These are phyloP conservation scores for Anneissia japonica DNA, from an alignment of 35 echinoderm and acorn worm species.

Conservation along the genomic window DNA sequence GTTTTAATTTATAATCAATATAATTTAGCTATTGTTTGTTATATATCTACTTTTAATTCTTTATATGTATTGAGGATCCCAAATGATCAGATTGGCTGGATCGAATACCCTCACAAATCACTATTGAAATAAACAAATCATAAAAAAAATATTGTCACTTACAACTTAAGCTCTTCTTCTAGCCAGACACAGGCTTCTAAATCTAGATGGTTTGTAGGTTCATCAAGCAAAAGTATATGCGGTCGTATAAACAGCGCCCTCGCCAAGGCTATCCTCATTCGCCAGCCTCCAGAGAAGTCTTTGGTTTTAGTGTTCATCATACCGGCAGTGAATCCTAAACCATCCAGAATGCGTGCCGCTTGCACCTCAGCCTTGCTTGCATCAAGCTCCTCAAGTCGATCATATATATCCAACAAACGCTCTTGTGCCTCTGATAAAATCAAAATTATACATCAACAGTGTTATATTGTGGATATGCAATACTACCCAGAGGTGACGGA, in stretches of 20 bases:
- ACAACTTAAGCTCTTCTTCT: conserved; percentile 93
- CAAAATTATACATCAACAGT: too few species aligned
- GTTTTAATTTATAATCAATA: too few species aligned
- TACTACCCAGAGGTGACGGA: not conserved
- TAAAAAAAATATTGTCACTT: conserved; percentile 2
- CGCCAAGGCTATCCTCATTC: conserved; percentile 91
- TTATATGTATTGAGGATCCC: too few species aligned
- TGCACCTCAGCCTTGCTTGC: conserved; percentile 85
- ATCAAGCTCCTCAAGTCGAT: conserved; percentile 91
- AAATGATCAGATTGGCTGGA: too few species aligned
- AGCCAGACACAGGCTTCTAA: conserved; percentile 95
- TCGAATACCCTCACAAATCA: too few species aligned
- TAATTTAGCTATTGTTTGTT: too few species aligned
- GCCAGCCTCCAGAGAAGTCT: conserved; percentile 97
- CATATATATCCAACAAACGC: conserved; percentile 83
- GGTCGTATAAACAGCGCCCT: conserved; percentile 96
- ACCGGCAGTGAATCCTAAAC: conserved; percentile 74
- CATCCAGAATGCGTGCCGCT: conserved; percentile 75
- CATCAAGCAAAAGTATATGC: conserved; percentile 82
- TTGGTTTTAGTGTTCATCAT: conserved; percentile 88
- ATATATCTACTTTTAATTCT: too few species aligned
- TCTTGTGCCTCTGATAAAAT: conserved; percentile 93
- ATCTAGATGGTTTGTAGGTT: conserved; percentile 96
- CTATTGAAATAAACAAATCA: too few species aligned
- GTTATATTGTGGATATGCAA: not conserved